These are phyloP conservation scores for Diploscapter pachys DNA, from an alignment of 1,140 invertebrate genomes.

Conservation along the genomic window DNA sequence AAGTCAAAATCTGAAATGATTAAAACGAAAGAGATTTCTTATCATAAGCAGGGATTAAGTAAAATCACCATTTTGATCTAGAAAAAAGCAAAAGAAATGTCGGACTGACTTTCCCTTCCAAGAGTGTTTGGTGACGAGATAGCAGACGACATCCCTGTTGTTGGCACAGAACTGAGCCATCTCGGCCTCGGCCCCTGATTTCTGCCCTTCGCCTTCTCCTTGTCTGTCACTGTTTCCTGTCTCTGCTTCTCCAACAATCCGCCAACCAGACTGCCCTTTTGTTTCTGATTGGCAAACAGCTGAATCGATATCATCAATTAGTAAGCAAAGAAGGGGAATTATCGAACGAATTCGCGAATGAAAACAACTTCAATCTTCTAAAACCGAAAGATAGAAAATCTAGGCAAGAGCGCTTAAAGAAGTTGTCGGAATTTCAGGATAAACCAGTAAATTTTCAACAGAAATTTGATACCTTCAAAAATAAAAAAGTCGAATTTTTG, in stretches of 20 bases:
- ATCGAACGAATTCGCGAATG: background rate
- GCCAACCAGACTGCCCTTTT: too few species aligned
- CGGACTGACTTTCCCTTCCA: conserved; percentile 86
- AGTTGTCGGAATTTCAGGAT: background rate
- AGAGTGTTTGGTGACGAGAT: conserved; percentile 88
- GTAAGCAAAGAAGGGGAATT: background rate
- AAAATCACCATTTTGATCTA: background rate
- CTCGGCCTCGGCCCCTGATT: background rate
- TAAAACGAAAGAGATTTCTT: too few species aligned
- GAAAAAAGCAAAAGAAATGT: conserved; percentile 17
- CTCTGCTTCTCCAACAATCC: too few species aligned
- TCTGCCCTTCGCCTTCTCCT: too few species aligned
- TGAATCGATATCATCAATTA: too few species aligned
- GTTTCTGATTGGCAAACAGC: too few species aligned
- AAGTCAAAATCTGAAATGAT: too few species aligned
- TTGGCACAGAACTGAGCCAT: conserved; percentile 33
- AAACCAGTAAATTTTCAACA: background rate
- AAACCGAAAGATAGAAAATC: too few species aligned
- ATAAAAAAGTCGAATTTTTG: background rate
- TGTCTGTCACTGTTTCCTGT: too few species aligned
- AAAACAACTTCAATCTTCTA: too few species aligned
- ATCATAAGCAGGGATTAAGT: too few species aligned
- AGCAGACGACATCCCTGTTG: conserved; percentile 72
- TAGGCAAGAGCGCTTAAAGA: background rate
- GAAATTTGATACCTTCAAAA: conserved; percentile 8